These are phyloP conservation scores for Neomonachus schauinslandi DNA, from an alignment of 2,113 vertebrate genomes.

Conservation along the genomic window DNA sequence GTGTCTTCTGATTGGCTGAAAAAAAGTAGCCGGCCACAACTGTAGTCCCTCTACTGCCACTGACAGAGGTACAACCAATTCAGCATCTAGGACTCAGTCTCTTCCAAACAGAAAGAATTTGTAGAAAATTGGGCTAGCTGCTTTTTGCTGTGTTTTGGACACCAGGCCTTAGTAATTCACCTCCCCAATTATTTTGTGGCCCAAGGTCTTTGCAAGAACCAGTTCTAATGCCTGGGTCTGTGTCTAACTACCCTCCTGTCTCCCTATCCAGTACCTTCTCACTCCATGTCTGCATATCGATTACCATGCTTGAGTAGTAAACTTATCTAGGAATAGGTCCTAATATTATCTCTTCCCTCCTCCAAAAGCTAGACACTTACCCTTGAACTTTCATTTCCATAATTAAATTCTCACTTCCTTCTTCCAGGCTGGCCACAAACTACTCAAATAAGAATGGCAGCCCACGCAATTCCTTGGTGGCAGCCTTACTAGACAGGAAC, in stretches of 20 bases:
- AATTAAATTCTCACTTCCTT: conserved; percentile 7
- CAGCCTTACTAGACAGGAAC: neutral
- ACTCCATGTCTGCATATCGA: neutral
- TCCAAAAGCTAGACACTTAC: neutral
- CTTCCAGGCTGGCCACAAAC: neutral
- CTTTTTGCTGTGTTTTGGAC: neutral
- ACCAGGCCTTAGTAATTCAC: neutral
- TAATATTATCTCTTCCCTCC: neutral
- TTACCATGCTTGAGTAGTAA: neutral
- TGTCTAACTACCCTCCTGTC: neutral
- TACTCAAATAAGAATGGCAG: neutral
- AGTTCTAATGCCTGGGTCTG: neutral
- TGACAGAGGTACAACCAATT: neutral
- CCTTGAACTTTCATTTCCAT: neutral
- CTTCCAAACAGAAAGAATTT: neutral
- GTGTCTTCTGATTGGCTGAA: neutral
- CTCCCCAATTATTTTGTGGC: neutral
- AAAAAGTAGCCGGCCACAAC: neutral
- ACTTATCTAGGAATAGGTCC: neutral
- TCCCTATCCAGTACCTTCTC: neutral
- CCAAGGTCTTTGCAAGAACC: neutral
- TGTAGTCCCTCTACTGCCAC: neutral
- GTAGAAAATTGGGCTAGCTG: neutral
- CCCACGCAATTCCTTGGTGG: neutral
- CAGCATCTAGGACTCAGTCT: neutral